These are phyloP conservation scores for Ischnura elegans DNA, from an alignment of 2,888 invertebrate genomes.

Conservation along the genomic window DNA sequence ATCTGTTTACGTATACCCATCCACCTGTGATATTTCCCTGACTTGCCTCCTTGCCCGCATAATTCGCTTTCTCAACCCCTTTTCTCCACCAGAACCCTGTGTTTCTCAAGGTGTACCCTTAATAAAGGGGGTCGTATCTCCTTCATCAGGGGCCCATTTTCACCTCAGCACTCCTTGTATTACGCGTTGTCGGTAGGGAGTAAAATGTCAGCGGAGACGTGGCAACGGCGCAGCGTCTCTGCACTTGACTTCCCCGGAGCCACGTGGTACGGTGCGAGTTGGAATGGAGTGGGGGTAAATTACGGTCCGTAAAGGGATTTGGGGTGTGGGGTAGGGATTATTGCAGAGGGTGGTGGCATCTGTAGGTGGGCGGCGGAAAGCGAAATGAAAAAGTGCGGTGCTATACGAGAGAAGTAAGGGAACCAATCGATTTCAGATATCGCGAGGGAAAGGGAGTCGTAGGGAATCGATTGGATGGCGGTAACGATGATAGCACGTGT, in stretches of 20 bases:
- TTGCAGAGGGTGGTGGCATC: neutral
- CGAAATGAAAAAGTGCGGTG: constrained; percentile 13
- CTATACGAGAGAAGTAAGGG: neutral
- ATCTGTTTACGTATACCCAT: too few species aligned
- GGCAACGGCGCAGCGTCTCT: neutral
- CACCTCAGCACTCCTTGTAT: constrained; percentile 13
- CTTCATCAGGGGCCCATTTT: neutral
- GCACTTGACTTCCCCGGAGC: neutral
- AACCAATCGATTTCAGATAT: neutral
- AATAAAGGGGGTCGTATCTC: neutral
- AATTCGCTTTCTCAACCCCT: too few species aligned
- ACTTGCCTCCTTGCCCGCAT: too few species aligned
- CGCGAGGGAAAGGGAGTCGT: neutral
- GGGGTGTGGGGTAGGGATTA: neutral
- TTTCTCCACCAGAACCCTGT: neutral
- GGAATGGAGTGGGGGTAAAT: neutral
- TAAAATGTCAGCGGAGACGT: neutral
- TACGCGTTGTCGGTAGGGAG: neutral
- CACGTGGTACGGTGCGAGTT: too few species aligned
- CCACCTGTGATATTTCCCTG: too few species aligned
- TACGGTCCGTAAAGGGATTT: neutral
- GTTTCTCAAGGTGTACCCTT: neutral
- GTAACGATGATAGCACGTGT: neutral
- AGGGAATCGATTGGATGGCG: neutral
- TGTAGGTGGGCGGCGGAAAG: constrained; percentile 26